Base-by-base conservation (phyloP, 2,113 vertebrate species). In the Otis tarda region DNA sequence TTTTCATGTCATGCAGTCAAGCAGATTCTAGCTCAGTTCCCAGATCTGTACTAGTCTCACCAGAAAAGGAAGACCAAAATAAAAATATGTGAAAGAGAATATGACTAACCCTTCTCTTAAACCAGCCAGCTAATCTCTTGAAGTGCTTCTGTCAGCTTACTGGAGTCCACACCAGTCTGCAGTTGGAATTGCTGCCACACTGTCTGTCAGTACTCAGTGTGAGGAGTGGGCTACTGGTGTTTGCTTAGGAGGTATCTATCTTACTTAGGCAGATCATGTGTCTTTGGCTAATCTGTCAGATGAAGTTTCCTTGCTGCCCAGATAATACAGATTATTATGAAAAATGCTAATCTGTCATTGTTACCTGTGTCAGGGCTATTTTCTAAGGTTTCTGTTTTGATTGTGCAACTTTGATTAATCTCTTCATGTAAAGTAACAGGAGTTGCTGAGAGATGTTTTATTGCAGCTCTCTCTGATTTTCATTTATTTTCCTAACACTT, bases 91-190 rank as follows among this genome's bases (percentile, higher is more conserved):
- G 71, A 80, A 57, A 1, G 3, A 47, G 23, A 45, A 33, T 22
- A 79, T 15, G 7, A 55, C 45, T 74, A 86, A 73, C 14, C 7
- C 18, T 79, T 70, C 43, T 88, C n/a, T 89, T 41, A 45, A 13
- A 53, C 17, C 31, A 56, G 15, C 4, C 35, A 71, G 30, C 16
- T 74, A 79, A 79, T 33, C 6, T 28, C 43, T 27, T 31, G 70
- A 87, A 79, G 8, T 49, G 35, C 19, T 90, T 81, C 53, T 93
- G 53, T 49, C 45, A 76, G 22, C 33, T 85, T 84, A 28, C 39
- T 39, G 1, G 1, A 17, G 13, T 53, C 41, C 24, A 50, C 17
- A 31, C 7, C 59, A 83, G 12, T 33, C 12, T 1, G 1, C 61
- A 68, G 24, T 24, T 90, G 55, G 43, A 87, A 64, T 25, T 81